Conservation (phyloP, 2,888 invertebrate genomes). For the Protophormia terraenovae region DNA sequence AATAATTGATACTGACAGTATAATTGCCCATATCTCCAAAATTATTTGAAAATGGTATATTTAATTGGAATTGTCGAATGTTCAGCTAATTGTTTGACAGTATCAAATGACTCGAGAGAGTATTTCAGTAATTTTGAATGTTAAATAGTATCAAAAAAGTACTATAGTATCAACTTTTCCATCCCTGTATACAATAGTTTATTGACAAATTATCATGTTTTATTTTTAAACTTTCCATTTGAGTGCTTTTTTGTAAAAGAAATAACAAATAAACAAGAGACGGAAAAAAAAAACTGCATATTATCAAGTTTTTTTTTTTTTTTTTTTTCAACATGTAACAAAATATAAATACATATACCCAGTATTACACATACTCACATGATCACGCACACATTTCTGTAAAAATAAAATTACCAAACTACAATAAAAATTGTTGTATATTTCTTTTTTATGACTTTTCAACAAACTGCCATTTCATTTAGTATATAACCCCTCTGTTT, state of each 20-base stretch:
- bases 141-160: no score
- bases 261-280: neutral
- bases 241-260: neutral
- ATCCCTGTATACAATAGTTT: neutral
- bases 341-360: neutral
- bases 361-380: neutral
- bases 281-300: neutral
- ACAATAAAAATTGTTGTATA: slow-evolving; percentile 32
- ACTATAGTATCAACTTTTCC: neutral
- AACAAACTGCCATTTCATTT: slow-evolving; percentile 53
- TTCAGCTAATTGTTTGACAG: no score
- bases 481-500: neutral
- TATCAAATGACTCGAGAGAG: no score
- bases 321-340: neutral
- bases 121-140: no score
- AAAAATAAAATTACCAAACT: neutral
- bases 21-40: no score
- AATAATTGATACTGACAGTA: no score
- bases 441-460: slow-evolving; percentile 43
- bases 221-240: neutral
- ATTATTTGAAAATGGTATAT: no score
- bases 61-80: no score
- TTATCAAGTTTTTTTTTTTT: neutral
- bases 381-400: neutral
- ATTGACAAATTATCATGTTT: slow-evolving; percentile 1